Base-by-base conservation (phyloP, 2,888 invertebrate species). In the Cybosia mesomella region DNA sequence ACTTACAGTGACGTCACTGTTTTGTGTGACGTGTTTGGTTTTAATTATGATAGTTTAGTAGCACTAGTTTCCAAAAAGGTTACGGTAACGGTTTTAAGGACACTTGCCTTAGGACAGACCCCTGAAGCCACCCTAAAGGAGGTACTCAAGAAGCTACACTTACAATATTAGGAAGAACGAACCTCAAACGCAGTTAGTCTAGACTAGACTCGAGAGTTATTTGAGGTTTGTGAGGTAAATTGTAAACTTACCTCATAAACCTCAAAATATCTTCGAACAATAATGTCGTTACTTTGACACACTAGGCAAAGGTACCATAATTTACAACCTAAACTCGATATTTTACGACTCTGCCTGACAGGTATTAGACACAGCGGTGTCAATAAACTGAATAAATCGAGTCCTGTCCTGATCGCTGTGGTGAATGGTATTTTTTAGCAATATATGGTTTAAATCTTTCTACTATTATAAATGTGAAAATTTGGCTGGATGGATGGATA, bases 371-470 rank as follows among this genome's bases (percentile, higher is more conserved):
- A 67, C 22, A 39, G 60, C 68, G 54, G 62, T 9, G 58, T 75
- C 64, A 66, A 77, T 74, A 77, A 67, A 21, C 58, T 66, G 70
- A 72, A 70, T 78, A 74, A 72, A 76, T 49, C 8, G 49, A 15
- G 1, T 9, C 9, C 9, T 18, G 43, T 43, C 18, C 18, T 49
- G 49, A 18, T 3, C 9, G n/a, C 49, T 1, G 49, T 49, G 18
- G 18, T 43, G 2, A 13, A 18, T 15, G 18, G 18, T 18, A 49
- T n/a, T 43, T n/a, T n/a, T 49, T 49, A 49, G 49, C 1, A 49
- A n/a, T 13, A 18, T 34, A 10, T 32, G 32, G 34, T 34, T 34
- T 34, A 34, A 34, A 34, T 10, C 10, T 34, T 18, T n/a, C 5
- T 8, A 2, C 18, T 18, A 0, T 43, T 43, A 43, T 8, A 43